A percentile compares a stretch with the other conserved stretches of the same genome.
Evolutionary conservation across 2,888 invertebrate species (phyloP).

Genomic region (Cotesia congregata): DNA sequence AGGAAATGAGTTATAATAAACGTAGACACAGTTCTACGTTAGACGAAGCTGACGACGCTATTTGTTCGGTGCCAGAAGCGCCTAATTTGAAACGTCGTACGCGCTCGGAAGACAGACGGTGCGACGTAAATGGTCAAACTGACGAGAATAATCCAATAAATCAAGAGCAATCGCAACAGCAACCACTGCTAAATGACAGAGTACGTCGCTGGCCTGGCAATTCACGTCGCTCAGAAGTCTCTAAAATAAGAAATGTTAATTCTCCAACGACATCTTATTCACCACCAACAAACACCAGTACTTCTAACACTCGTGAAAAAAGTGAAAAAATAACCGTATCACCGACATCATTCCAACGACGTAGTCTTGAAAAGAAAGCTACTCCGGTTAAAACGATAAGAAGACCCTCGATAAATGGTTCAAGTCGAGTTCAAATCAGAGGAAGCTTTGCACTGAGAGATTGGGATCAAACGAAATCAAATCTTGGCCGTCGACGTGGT

Average conservation of each 20-base stretch:
- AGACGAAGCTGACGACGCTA: conserved; percentile 47
- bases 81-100: conserved; percentile 60
- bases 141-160: conserved; percentile 71
- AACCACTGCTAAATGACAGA: conserved; percentile 42
- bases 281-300: background rate
- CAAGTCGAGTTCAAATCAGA: conserved; percentile 58
- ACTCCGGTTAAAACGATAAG: conserved; percentile 64
- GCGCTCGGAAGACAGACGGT: conserved; percentile 61
- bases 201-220: conserved; percentile 53
- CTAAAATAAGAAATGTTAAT: conserved; percentile 18
- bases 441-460: conserved; percentile 61
- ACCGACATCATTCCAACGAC: conserved; percentile 58
- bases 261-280: background rate
- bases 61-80: conserved; percentile 47
- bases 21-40: conserved; percentile 60
- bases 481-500: conserved; percentile 44
- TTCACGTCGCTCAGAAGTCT: conserved; percentile 43
- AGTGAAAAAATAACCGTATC: conserved; percentile 22
- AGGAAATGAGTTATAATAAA: conserved; percentile 45
- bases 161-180: conserved; percentile 53
- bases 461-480: conserved; percentile 61
- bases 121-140: conserved; percentile 53
- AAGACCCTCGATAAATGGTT: conserved; percentile 63
- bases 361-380: conserved; percentile 66
- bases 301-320: conserved; percentile 1